phyloP scores from a whole-genome alignment of 2,113 vertebrate genomes.

The Centropristis striata region DNA sequence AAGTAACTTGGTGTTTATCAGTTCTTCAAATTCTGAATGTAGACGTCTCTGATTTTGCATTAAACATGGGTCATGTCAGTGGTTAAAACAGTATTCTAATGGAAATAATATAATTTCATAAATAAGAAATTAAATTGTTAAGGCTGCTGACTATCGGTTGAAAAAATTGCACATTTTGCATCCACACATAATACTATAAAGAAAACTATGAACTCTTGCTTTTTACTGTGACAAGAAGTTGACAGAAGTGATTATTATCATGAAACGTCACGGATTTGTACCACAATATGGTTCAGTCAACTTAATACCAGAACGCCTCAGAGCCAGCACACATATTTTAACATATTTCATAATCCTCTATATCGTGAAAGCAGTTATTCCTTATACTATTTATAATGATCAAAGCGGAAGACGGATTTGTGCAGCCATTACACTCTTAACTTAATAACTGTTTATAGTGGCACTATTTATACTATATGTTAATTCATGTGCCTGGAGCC shows the following conservation, averaged over 20 bases:
- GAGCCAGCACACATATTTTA: conserved; percentile 16
- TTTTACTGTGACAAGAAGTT: background rate
- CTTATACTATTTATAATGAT: conserved; percentile 56
- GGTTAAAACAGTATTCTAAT: too few relatives aligned
- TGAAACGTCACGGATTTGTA: conserved; percentile 10
- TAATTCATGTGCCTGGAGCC: conserved; percentile 30
- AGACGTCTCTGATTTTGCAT: too few relatives aligned
- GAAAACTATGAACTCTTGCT: background rate
- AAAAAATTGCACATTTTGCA: too few relatives aligned
- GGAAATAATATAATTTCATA: too few relatives aligned
- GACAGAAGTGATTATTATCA: conserved; percentile 12
- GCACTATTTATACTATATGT: conserved; percentile 54
- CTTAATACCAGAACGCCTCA: conserved; percentile 25
- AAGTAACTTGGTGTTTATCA: too few relatives aligned
- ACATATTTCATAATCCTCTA: conserved; percentile 56
- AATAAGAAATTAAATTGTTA: too few relatives aligned
- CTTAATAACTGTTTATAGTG: conserved; percentile 56
- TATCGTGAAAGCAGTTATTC: conserved; percentile 29
- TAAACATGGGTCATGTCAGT: too few relatives aligned
- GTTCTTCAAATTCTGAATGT: too few relatives aligned
- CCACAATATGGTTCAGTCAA: background rate
- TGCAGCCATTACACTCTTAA: conserved; percentile 43
- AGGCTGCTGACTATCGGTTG: background rate
- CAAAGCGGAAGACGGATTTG: conserved; percentile 61
- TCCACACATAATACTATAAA: too few relatives aligned